Evolutionary conservation across 2,888 invertebrate genomes (phyloP).

Genomic region (Mayetiola destructor): DNA sequence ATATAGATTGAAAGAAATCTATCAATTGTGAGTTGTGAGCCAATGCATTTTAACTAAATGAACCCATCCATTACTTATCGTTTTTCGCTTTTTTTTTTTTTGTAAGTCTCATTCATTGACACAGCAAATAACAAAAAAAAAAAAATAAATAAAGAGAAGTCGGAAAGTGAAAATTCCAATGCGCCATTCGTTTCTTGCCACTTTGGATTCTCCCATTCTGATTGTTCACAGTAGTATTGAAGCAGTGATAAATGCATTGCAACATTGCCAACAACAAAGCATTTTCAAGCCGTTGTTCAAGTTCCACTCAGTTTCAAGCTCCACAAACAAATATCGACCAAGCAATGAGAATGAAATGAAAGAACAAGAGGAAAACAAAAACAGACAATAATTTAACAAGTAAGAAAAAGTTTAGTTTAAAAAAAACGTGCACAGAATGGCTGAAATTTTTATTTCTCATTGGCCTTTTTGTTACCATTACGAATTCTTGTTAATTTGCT

Average conservation of each 20-base stretch:
- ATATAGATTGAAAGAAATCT: constrained; percentile 2
- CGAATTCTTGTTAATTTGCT: constrained; percentile 10
- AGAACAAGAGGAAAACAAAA: too few species aligned
- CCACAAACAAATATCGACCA: background rate
- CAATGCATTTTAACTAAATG: constrained; percentile 5
- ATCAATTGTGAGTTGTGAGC: constrained; percentile 10
- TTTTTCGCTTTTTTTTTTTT: too few species aligned
- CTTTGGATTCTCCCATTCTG: background rate
- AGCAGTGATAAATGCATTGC: too few species aligned
- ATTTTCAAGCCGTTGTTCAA: too few species aligned
- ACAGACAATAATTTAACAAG: constrained; percentile 13
- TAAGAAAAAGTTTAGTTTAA: background rate
- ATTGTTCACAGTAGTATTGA: too few species aligned
- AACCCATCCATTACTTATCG: constrained; percentile 12
- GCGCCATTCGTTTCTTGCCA: background rate
- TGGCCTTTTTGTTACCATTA: too few species aligned
- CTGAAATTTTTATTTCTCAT: background rate
- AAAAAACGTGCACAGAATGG: constrained; percentile 8
- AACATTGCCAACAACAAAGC: too few species aligned
- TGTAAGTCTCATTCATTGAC: constrained; percentile 3
- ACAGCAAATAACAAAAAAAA: background rate
- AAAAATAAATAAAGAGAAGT: background rate
- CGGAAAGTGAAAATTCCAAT: background rate
- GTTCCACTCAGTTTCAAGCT: too few species aligned
- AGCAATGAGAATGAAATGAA: background rate